Conservation (phyloP, 2,797 vertebrate genomes). For the Cheirogaleus major region DNA sequence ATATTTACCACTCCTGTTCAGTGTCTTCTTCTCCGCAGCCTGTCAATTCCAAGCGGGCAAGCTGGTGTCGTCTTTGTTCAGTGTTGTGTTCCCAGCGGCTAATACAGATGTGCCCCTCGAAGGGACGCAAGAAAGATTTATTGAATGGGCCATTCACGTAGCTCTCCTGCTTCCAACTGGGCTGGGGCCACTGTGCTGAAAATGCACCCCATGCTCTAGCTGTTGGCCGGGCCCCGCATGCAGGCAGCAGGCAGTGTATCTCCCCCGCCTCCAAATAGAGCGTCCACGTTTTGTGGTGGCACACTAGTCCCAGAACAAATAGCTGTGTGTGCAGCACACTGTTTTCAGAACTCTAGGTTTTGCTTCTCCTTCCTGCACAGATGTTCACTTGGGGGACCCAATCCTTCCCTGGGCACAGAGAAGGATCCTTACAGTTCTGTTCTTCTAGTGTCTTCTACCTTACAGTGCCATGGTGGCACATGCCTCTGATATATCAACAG, state of each 20-base stretch:
- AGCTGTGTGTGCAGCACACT: background rate
- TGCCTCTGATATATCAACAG: background rate
- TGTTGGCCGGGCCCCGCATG: too few species aligned
- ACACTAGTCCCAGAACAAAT: accelerated
- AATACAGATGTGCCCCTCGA: background rate
- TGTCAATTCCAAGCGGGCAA: background rate
- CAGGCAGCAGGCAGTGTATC: background rate
- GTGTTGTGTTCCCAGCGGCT: background rate
- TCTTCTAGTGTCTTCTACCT: background rate
- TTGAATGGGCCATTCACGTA: background rate
- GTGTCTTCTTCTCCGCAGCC: background rate
- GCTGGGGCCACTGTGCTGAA: background rate
- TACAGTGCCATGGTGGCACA: background rate
- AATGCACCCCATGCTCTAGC: background rate
- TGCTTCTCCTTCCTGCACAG: background rate
- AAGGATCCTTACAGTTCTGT: background rate
- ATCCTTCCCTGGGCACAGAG: background rate
- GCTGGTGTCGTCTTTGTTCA: background rate
- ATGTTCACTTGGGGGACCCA: background rate
- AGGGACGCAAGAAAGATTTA: background rate
- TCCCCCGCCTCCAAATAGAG: background rate
- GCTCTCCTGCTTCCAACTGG: background rate
- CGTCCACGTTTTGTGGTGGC: accelerated
- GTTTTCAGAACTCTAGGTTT: background rate
- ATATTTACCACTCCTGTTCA: background rate